phyloP scores from a whole-genome alignment of 2,888 invertebrate genomes.

The Ypsolopha sequella region DNA sequence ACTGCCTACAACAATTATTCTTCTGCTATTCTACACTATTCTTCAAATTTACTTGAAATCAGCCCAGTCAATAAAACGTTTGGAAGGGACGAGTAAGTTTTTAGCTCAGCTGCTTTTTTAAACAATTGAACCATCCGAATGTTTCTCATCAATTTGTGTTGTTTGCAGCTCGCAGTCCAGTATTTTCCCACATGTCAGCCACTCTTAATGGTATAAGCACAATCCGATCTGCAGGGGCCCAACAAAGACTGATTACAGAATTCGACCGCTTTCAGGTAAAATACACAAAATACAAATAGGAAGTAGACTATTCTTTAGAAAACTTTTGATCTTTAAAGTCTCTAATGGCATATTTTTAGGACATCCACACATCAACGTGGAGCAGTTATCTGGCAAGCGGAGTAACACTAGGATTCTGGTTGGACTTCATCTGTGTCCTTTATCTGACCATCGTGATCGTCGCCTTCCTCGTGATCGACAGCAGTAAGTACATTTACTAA shows the following conservation, averaged over 20 bases:
- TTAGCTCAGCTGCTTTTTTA: neutral
- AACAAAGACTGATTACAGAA: conserved; percentile 79
- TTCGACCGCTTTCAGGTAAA: conserved; percentile 79
- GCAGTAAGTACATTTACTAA: conserved; percentile 38
- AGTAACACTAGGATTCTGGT: conserved; percentile 81
- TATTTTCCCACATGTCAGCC: conserved; percentile 92
- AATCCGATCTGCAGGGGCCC: conserved; percentile 84
- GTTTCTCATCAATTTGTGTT: neutral
- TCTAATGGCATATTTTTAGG: conserved; percentile 36
- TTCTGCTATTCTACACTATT: conserved; percentile 76
- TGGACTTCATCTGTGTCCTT: conserved; percentile 80
- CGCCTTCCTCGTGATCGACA: conserved; percentile 73
- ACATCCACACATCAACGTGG: conserved; percentile 81
- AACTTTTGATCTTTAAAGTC: no score
- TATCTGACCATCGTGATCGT: conserved; percentile 79
- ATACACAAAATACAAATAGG: neutral
- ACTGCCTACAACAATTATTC: conserved; percentile 75
- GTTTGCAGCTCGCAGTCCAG: conserved; percentile 84
- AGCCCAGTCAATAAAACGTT: conserved; percentile 81
- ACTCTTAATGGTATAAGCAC: conserved; percentile 88
- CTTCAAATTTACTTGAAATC: conserved; percentile 80
- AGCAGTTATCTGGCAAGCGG: conserved; percentile 76
- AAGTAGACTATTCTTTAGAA: no score
- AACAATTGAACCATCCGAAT: neutral
- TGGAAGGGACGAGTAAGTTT: conserved; percentile 78